These are phyloP conservation scores for Megaceryle alcyon DNA, from an alignment of 2,797 vertebrate species.

Conservation along the genomic window DNA sequence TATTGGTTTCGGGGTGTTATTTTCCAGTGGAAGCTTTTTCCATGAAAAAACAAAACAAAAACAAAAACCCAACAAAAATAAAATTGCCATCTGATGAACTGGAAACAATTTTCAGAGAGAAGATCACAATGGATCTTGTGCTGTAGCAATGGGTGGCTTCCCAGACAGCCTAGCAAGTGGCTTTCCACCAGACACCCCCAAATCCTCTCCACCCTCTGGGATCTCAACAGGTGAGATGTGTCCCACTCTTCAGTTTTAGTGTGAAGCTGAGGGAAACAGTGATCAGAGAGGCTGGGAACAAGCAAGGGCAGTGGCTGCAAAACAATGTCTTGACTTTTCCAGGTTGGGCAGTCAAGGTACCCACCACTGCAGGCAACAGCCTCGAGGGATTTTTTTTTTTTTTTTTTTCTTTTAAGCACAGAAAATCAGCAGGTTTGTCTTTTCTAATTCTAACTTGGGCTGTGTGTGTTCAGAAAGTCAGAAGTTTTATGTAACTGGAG, in stretches of 20 bases:
- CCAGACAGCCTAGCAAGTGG: not conserved
- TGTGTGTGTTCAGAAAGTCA: not conserved
- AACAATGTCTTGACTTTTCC: not conserved
- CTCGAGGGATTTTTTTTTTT: no score
- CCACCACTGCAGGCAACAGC: not conserved
- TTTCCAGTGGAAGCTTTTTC: not conserved
- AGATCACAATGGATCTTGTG: not conserved
- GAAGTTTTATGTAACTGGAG: not conserved
- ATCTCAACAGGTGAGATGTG: not conserved
- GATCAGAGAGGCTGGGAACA: fast-evolving
- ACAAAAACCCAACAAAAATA: no score
- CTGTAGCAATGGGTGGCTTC: not conserved
- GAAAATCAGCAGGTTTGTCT: not conserved
- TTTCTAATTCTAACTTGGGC: not conserved
- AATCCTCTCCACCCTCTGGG: not conserved
- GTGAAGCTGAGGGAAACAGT: not conserved
- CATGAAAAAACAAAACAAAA: not conserved
- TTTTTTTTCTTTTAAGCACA: no score
- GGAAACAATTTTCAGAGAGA: not conserved
- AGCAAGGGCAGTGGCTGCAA: fast-evolving
- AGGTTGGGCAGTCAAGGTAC: not conserved
- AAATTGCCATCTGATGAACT: not conserved
- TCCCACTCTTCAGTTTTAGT: not conserved
- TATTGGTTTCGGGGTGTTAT: not conserved
- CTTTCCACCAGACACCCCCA: not conserved